A percentile compares a stretch with the other conserved stretches of the same genome.
These are phyloP conservation scores for Drosophila albomicans DNA, from an alignment of 1,140 invertebrate genomes.

Conservation along the genomic window DNA sequence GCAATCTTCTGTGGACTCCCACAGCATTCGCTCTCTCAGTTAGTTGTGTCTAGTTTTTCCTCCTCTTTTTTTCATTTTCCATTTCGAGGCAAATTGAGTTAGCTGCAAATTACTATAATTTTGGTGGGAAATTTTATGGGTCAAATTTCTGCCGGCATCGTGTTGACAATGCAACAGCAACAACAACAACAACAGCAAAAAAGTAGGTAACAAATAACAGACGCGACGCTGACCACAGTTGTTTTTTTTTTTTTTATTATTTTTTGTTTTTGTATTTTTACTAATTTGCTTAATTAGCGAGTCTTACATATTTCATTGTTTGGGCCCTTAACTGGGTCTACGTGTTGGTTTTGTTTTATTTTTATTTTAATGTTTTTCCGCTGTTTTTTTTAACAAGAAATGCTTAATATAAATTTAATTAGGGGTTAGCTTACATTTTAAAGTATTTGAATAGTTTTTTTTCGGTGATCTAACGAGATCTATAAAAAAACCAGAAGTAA, in stretches of 20 bases:
- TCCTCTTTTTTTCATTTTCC: conserved; percentile 30
- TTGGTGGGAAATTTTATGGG: conserved; percentile 81
- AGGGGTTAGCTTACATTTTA: too few relatives aligned
- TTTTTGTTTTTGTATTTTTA: conserved; percentile 51
- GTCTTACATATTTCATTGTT: conserved; percentile 59
- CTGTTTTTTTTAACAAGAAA: conserved; percentile 1
- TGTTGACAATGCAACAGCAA: conserved; percentile 65
- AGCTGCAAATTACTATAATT: conserved; percentile 78
- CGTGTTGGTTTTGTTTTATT: conserved; percentile 30
- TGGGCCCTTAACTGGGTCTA: conserved; percentile 60
- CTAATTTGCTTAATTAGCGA: conserved; percentile 80
- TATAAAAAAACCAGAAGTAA: too few relatives aligned
- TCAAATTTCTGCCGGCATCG: conserved; percentile 64
- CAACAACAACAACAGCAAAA: conserved; percentile 6
- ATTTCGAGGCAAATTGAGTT: conserved; percentile 71
- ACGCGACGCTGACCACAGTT: conserved; percentile 69
- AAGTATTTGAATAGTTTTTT: too few relatives aligned
- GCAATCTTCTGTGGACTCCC: conserved; percentile 64
- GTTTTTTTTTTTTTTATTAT: conserved; percentile 35
- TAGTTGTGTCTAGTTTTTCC: conserved; percentile 22
- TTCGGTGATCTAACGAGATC: too few relatives aligned
- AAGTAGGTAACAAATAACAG: conserved; percentile 9
- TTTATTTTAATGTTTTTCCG: conserved; percentile 22
- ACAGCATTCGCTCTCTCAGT: conserved; percentile 31
- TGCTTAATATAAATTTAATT: too few relatives aligned